A percentile compares a stretch with the other conserved stretches of the same genome.
phyloP scores from a whole-genome alignment of 2,888 invertebrate genomes.

The Hyposoter didymator region DNA sequence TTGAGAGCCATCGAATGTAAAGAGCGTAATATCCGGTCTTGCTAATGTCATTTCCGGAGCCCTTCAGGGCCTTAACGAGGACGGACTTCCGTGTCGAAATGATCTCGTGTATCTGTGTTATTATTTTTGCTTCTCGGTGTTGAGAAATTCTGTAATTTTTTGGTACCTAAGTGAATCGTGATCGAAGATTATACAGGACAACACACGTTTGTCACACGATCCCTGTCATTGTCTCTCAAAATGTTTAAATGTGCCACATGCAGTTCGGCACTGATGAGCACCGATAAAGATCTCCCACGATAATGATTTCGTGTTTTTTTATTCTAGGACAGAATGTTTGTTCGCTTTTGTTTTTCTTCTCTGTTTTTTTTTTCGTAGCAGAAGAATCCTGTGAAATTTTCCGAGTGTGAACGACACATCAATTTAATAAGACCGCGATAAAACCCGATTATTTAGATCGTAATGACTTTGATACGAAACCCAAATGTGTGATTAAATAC shows the following conservation, averaged over 20 bases:
- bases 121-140: slow-evolving; percentile 7
- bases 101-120: slow-evolving; percentile 20
- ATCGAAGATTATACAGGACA: slow-evolving; percentile 32
- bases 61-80: slow-evolving; percentile 10
- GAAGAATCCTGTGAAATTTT: slow-evolving; percentile 15
- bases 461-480: slow-evolving; percentile 44
- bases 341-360: background rate
- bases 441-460: slow-evolving; percentile 23
- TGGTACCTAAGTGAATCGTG: slow-evolving; percentile 34
- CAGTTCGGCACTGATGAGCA: slow-evolving; percentile 50
- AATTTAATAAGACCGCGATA: slow-evolving; percentile 15
- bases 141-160: slow-evolving; percentile 34
- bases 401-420: slow-evolving; percentile 33
- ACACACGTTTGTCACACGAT: slow-evolving; percentile 49
- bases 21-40: slow-evolving; percentile 14
- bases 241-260: slow-evolving; percentile 41
- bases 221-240: slow-evolving; percentile 38
- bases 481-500: slow-evolving; percentile 23
- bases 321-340: slow-evolving; percentile 6
- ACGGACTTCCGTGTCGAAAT: slow-evolving; percentile 4
- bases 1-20: slow-evolving; percentile 1
- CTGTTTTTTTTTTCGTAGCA: background rate
- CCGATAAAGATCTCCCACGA: slow-evolving; percentile 46
- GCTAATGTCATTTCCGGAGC: slow-evolving; percentile 9
- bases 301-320: slow-evolving; percentile 25